These are phyloP conservation scores for Alfaro cultratus DNA, from an alignment of 2,797 vertebrate species.

Conservation along the genomic window DNA sequence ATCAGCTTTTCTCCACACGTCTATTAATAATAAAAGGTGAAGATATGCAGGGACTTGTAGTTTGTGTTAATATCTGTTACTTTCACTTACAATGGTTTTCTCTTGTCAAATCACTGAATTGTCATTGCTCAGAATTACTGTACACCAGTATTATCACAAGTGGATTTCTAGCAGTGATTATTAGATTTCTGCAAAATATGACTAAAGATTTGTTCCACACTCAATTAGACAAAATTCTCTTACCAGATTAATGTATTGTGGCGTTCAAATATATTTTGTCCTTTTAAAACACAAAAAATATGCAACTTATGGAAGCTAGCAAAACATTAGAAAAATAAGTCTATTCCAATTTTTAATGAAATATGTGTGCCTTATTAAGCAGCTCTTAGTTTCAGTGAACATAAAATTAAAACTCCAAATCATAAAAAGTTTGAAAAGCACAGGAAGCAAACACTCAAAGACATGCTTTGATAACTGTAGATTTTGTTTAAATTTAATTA, in stretches of 20 bases:
- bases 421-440: background rate
- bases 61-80: background rate
- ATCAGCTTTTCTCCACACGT: conserved; percentile 7
- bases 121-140: background rate
- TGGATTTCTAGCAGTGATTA: background rate
- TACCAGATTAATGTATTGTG: background rate
- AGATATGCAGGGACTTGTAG: background rate
- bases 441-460: background rate
- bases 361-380: background rate
- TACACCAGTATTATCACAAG: background rate
- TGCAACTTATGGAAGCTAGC: background rate
- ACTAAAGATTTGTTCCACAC: background rate
- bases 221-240: background rate
- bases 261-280: background rate
- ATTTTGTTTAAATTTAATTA: background rate
- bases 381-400: background rate
- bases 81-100: background rate
- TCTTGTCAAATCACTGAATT: background rate
- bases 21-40: conserved; percentile 7
- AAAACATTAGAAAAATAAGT: background rate
- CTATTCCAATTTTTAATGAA: background rate
- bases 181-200: background rate
- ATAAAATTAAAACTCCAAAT: background rate
- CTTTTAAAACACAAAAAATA: background rate
- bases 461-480: background rate